These are phyloP conservation scores for Nephila pilipes DNA, from an alignment of 1,140 invertebrate species.

Conservation along the genomic window DNA sequence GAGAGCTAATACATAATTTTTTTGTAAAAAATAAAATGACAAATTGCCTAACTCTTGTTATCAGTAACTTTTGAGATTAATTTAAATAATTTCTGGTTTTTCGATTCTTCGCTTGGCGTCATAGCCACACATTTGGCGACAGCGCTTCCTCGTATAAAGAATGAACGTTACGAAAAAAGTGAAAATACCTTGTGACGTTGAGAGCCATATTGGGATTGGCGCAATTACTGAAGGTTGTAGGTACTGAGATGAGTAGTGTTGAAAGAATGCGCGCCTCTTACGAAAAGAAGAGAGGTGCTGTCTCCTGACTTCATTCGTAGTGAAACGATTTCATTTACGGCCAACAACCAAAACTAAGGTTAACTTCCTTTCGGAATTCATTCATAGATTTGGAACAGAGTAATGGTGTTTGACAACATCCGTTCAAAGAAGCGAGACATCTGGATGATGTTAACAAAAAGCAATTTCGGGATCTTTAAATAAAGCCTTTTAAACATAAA, in stretches of 20 bases:
- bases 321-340: constrained; percentile 22
- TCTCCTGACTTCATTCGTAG: constrained; percentile 10
- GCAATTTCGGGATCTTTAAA: constrained; percentile 31
- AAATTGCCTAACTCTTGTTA: no score
- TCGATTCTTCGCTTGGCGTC: neutral
- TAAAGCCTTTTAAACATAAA: constrained; percentile 18
- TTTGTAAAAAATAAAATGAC: no score
- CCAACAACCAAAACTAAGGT: neutral
- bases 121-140: neutral
- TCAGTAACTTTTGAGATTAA: neutral
- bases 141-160: neutral
- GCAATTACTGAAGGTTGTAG: neutral
- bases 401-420: constrained; percentile 29
- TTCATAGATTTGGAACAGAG: constrained; percentile 29
- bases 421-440: constrained; percentile 6
- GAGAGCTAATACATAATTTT: no score
- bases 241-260: neutral
- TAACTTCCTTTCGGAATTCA: constrained; percentile 20
- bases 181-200: constrained; percentile 38
- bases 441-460: constrained; percentile 18
- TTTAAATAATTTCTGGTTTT: neutral
- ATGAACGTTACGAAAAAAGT: neutral
- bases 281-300: neutral
- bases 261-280: neutral
- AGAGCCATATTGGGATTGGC: constrained; percentile 42